Evolutionary conservation across 2,888 invertebrate species (phyloP).

Genomic region (Nemapogon koenigi): DNA sequence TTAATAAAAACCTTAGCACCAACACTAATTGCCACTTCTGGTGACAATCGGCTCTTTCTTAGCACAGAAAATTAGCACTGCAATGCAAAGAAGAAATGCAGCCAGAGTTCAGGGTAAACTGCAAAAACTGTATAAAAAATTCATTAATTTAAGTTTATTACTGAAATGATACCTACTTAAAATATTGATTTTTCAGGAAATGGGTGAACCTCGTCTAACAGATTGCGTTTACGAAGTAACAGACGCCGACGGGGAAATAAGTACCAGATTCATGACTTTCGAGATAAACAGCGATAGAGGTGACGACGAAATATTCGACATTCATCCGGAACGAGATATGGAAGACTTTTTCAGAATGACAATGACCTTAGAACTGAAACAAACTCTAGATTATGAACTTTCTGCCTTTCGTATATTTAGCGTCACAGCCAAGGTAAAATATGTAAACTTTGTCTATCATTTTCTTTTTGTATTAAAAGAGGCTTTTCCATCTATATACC

Average conservation of each 20-base stretch:
- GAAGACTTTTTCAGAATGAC: slow-evolving; percentile 33
- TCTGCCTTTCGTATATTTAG: slow-evolving; percentile 61
- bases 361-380: slow-evolving; percentile 33
- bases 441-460: slow-evolving; percentile 12
- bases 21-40: no score
- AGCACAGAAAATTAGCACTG: no score
- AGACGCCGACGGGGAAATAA: slow-evolving; percentile 47
- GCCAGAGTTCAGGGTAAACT: no score
- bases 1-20: background rate
- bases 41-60: no score
- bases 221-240: slow-evolving; percentile 41
- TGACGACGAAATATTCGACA: slow-evolving; percentile 39
- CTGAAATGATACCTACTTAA: no score
- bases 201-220: slow-evolving; percentile 34
- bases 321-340: slow-evolving; percentile 27
- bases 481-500: no score
- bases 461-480: no score
- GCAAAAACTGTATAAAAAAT: no score
- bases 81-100: no score
- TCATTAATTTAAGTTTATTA: no score
- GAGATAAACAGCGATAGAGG: slow-evolving; percentile 37
- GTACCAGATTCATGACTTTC: slow-evolving; percentile 45
- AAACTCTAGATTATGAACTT: slow-evolving; percentile 44
- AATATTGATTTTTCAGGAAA: slow-evolving; percentile 32
- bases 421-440: slow-evolving; percentile 59